A percentile compares a stretch with the other conserved stretches of the same genome.
These are phyloP conservation scores for Danaus melanippus DNA, from an alignment of 1,140 invertebrate species.

Conservation along the genomic window DNA sequence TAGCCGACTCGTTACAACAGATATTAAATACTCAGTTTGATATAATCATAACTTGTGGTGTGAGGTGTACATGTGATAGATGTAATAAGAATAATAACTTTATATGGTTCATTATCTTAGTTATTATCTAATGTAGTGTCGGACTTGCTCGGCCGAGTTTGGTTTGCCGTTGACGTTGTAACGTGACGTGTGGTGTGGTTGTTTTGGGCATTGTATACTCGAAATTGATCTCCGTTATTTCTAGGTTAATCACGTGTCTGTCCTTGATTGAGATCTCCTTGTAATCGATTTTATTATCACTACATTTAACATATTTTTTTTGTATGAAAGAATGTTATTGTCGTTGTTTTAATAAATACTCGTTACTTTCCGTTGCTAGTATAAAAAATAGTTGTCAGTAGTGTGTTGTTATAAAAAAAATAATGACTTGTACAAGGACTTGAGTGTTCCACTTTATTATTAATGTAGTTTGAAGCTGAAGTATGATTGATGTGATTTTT, in stretches of 20 bases:
- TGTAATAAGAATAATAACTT: constrained; percentile 4
- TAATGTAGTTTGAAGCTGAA: constrained; percentile 6
- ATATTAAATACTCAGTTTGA: background rate
- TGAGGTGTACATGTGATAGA: background rate
- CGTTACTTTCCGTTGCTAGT: too few relatives aligned
- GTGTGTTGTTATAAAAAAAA: background rate
- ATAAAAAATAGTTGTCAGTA: too few relatives aligned
- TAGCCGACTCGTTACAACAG: background rate
- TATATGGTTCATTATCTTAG: background rate
- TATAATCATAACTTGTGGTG: background rate
- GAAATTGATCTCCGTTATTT: too few relatives aligned
- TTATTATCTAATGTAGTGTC: background rate
- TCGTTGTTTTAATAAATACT: too few relatives aligned
- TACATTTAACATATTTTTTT: too few relatives aligned
- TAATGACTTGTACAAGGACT: background rate
- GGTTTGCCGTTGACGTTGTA: background rate
- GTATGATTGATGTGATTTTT: constrained; percentile 6
- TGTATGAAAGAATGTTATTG: too few relatives aligned
- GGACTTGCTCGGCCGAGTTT: constrained; percentile 1
- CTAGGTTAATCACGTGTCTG: too few relatives aligned
- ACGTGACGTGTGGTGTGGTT: too few relatives aligned
- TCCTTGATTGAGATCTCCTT: too few relatives aligned
- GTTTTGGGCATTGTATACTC: too few relatives aligned
- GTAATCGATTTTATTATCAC: too few relatives aligned
- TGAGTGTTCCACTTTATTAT: background rate